These are phyloP conservation scores for Parauchenoglanis ngamensis DNA, from an alignment of 2,797 vertebrate species.

Conservation along the genomic window DNA sequence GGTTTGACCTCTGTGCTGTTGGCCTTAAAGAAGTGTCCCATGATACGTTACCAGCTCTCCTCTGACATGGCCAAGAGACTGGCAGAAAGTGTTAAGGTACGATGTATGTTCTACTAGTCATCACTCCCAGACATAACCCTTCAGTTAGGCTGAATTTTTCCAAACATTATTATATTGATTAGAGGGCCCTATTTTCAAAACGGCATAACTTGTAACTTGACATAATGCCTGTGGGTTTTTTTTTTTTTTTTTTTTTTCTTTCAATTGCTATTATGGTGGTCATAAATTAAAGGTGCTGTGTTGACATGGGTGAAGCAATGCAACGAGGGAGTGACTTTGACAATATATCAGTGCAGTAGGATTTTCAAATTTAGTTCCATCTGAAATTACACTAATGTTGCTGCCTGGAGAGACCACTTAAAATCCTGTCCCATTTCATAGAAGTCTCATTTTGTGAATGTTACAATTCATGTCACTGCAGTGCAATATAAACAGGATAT, in stretches of 20 bases:
- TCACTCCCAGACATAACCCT: background rate
- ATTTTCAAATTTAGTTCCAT: background rate
- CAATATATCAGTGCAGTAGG: background rate
- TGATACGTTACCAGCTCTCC: conserved; percentile 96
- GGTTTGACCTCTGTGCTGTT: conserved; percentile 92
- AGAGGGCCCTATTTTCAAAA: background rate
- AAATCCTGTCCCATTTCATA: background rate
- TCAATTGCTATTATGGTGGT: background rate
- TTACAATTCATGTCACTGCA: background rate
- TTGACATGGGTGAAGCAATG: background rate
- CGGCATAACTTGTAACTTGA: background rate
- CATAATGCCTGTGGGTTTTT: background rate
- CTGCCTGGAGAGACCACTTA: background rate
- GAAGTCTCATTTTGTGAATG: background rate
- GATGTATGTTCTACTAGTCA: background rate
- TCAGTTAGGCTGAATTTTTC: background rate
- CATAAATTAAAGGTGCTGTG: background rate
- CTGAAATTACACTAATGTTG: background rate
- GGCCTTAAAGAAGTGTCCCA: conserved; percentile 96
- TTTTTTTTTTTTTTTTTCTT: background rate
- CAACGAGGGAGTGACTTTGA: background rate
- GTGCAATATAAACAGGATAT: background rate
- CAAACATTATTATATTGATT: background rate
- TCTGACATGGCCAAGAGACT: conserved; percentile 89
- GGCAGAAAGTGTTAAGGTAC: conserved; percentile 90